phyloP scores from a whole-genome alignment of 2,113 vertebrate genomes.

The Cyanoliseus patagonus region DNA sequence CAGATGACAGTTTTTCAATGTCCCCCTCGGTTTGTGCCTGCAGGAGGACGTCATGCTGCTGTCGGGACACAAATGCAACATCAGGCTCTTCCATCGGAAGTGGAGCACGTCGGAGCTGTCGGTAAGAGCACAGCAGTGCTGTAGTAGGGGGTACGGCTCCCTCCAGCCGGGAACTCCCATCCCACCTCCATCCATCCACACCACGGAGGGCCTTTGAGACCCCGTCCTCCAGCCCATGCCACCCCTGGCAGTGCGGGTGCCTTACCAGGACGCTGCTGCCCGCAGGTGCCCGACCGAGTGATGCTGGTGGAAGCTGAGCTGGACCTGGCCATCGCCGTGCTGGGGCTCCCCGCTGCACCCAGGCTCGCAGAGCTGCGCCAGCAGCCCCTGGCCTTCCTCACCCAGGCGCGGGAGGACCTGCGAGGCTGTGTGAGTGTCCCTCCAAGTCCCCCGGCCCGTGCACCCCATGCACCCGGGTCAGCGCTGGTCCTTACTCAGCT shows the following conservation, averaged over 20 bases:
- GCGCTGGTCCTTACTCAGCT: fast-evolving
- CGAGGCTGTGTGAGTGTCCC: conserved; percentile 16
- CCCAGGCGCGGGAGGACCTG: background rate
- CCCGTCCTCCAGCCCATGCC: fast-evolving
- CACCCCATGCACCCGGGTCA: background rate
- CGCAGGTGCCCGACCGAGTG: background rate
- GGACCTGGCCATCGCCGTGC: background rate
- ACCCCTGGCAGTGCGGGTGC: background rate
- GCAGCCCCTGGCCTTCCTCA: background rate
- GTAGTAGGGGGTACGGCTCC: background rate
- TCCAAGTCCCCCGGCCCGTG: fast-evolving
- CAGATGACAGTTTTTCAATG: background rate
- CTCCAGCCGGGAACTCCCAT: fast-evolving
- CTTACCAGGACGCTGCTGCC: background rate
- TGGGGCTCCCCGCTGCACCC: background rate
- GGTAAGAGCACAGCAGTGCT: background rate
- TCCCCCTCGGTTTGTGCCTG: background rate
- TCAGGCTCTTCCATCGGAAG: background rate
- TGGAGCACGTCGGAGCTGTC: background rate
- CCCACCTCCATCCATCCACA: background rate
- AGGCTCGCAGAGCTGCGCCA: background rate
- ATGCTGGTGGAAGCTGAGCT: conserved; percentile 26
- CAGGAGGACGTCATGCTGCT: background rate
- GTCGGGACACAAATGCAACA: background rate
- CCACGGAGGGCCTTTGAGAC: fast-evolving